These are phyloP conservation scores for Torymus tubicola DNA, from an alignment of 2,888 invertebrate species.

Conservation along the genomic window DNA sequence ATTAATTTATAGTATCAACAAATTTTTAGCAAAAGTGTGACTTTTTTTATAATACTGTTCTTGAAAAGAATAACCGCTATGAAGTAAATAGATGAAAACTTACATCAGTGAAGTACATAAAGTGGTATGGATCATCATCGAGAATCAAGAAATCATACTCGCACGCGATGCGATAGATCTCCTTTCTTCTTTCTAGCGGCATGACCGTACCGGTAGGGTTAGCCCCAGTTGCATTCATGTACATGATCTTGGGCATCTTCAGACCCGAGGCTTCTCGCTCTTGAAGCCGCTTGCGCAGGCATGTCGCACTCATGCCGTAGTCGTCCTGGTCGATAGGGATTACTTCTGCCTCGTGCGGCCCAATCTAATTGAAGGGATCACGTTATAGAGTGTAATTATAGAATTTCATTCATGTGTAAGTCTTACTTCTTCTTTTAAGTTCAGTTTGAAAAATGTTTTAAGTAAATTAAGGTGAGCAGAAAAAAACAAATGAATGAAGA, in stretches of 20 bases:
- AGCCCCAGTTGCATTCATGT: conserved; percentile 86
- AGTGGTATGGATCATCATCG: conserved; percentile 91
- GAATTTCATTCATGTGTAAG: too few species aligned
- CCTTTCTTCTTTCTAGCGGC: conserved; percentile 81
- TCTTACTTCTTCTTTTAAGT: too few species aligned
- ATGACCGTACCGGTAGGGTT: conserved; percentile 87
- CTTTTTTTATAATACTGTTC: too few species aligned
- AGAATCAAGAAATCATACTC: conserved; percentile 86
- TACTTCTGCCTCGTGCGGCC: conserved; percentile 82
- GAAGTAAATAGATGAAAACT: conserved; percentile 60
- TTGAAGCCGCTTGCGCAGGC: conserved; percentile 79
- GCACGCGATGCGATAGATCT: conserved; percentile 86
- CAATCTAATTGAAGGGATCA: conserved; percentile 77
- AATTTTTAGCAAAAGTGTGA: too few species aligned
- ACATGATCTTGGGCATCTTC: conserved; percentile 85
- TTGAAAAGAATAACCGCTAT: too few species aligned
- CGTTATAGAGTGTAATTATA: too few species aligned
- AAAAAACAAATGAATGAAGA: too few species aligned
- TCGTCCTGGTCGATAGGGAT: conserved; percentile 85
- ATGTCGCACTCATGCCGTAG: conserved; percentile 82
- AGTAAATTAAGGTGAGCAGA: too few species aligned
- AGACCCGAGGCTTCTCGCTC: conserved; percentile 74
- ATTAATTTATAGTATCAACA: too few species aligned
- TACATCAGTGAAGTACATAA: conserved; percentile 84
- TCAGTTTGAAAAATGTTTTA: too few species aligned